Percentiles rank a stretch among this genome's conserved stretches.
These are phyloP conservation scores for Drosophila ficusphila DNA, from an alignment of 1,140 invertebrate genomes.

Conservation along the genomic window DNA sequence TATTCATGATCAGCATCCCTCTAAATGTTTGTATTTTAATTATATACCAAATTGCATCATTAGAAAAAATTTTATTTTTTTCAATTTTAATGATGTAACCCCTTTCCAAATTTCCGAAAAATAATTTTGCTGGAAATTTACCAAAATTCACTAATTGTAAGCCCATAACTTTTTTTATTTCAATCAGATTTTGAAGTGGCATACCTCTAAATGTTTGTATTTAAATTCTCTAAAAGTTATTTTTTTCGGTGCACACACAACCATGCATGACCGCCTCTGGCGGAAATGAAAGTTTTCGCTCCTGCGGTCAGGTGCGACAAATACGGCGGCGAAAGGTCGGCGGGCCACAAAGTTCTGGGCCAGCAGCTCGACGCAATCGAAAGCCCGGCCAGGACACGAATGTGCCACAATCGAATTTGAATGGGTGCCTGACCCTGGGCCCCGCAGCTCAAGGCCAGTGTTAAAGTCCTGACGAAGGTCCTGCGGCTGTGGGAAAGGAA, in stretches of 20 bases:
- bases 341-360: slow-evolving; percentile 20
- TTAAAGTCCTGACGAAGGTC: slow-evolving; percentile 11
- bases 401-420: slow-evolving; percentile 38
- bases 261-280: slow-evolving; percentile 3
- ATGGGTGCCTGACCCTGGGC: slow-evolving; percentile 26
- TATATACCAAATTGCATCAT: no score
- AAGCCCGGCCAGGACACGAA: slow-evolving; percentile 23
- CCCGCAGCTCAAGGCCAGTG: slow-evolving; percentile 1
- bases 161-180: no score
- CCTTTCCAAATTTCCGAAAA: no score
- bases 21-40: no score
- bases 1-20: no score
- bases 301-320: slow-evolving; percentile 44
- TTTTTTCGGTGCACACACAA: background rate
- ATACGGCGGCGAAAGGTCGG: slow-evolving; percentile 29
- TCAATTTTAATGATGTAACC: no score
- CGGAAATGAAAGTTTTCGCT: slow-evolving; percentile 47
- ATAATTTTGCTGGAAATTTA: no score
- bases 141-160: no score
- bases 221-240: no score
- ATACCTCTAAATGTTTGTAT: no score
- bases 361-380: slow-evolving; percentile 46
- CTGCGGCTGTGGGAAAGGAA: background rate
- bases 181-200: no score
- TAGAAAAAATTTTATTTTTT: no score